These are phyloP conservation scores for Noctua janthina DNA, from an alignment of 2,888 invertebrate genomes.

Conservation along the genomic window DNA sequence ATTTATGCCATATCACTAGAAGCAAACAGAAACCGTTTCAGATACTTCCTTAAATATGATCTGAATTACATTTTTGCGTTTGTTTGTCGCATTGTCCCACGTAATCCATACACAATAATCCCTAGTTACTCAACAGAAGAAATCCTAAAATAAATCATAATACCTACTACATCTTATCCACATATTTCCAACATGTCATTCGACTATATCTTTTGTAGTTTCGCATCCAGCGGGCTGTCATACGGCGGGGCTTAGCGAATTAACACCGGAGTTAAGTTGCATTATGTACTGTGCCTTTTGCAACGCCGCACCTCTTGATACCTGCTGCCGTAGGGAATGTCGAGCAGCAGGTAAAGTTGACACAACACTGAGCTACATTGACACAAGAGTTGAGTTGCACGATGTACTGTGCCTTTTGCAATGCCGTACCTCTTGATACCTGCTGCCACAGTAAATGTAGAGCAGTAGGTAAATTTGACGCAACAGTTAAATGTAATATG, in stretches of 20 bases:
- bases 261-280: constrained; percentile 85
- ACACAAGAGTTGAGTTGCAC: constrained; percentile 84
- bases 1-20: background rate
- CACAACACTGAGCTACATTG: constrained; percentile 71
- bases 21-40: background rate
- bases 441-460: background rate
- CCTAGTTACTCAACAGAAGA: background rate
- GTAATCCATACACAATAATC: background rate
- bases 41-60: background rate
- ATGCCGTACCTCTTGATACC: constrained; percentile 69
- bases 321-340: background rate
- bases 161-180: constrained; percentile 69
- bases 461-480: constrained; percentile 28
- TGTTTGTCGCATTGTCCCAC: background rate
- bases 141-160: constrained; percentile 7
- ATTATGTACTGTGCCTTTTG: constrained; percentile 76
- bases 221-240: constrained; percentile 85
- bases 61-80: background rate
- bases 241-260: constrained; percentile 85
- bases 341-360: constrained; percentile 30
- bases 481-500: background rate
- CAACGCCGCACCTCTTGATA: constrained; percentile 72
- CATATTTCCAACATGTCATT: constrained; percentile 62
- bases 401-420: constrained; percentile 75
- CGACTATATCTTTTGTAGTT: constrained; percentile 85